A percentile compares a stretch with the other conserved stretches of the same genome.
Conservation (phyloP, 2,113 vertebrate species). For the Hemiprocne comata region DNA sequence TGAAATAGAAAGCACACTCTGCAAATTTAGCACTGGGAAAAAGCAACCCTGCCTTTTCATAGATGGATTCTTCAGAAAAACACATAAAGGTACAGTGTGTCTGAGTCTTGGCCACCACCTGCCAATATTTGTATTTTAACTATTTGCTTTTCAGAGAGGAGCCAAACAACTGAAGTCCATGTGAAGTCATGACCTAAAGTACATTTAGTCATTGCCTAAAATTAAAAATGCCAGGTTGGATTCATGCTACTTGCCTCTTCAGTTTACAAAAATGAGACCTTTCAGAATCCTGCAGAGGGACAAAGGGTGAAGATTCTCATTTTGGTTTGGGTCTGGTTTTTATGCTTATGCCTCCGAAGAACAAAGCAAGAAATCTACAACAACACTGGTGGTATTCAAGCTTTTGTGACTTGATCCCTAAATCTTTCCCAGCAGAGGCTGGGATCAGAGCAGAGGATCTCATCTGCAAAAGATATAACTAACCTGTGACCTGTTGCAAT, state of each 20-base stretch:
- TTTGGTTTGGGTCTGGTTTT: not conserved
- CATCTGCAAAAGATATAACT: not conserved
- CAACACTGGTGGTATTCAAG: not conserved
- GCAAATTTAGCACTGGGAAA: not conserved
- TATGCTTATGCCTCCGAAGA: not conserved
- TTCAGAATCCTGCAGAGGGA: not conserved
- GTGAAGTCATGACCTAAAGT: not conserved
- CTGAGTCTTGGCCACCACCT: not conserved
- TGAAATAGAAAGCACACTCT: constrained; percentile 16
- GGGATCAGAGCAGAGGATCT: no score
- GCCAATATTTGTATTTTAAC: not conserved
- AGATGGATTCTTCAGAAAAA: not conserved
- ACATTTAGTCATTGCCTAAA: not conserved
- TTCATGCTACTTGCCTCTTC: not conserved
- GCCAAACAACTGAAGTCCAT: not conserved
- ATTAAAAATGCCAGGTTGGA: not conserved
- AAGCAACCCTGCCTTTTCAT: not conserved
- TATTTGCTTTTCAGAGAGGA: not conserved
- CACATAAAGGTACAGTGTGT: not conserved
- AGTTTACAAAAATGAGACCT: not conserved
- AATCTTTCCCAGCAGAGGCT: not conserved
- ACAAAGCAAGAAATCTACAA: not conserved
- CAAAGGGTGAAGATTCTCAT: not conserved
- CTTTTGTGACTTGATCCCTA: not conserved
- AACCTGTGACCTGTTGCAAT: not conserved